A percentile compares a stretch with the other conserved stretches of the same genome.
Evolutionary conservation across 1,140 invertebrate species (phyloP).

Genomic region (Bombus confusus): DNA sequence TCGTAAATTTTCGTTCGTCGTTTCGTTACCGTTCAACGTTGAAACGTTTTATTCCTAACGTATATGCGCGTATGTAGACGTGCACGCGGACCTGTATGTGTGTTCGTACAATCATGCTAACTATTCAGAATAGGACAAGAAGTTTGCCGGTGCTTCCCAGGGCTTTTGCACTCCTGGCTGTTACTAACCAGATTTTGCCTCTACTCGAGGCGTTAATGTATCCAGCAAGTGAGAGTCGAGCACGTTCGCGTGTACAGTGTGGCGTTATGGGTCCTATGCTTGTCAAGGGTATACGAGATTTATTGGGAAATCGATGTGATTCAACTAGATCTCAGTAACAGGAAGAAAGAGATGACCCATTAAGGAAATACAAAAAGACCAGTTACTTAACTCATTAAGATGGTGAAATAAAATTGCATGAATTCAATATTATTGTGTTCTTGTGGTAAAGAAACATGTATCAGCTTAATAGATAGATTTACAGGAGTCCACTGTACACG

Average conservation of each 20-base stretch:
- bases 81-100: no score
- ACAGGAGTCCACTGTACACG: no score
- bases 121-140: constrained; percentile 8
- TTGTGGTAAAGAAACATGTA: no score
- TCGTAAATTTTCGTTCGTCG: not conserved
- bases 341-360: no score
- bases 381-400: no score
- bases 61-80: not conserved
- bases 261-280: not conserved
- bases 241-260: not conserved
- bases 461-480: no score
- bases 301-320: not conserved
- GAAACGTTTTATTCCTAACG: not conserved
- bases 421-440: no score
- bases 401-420: no score
- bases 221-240: not conserved
- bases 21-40: not conserved
- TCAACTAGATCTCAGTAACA: not conserved
- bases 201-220: constrained; percentile 13
- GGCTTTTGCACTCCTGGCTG: constrained; percentile 9
- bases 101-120: not conserved
- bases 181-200: constrained; percentile 30
- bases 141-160: not conserved
- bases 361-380: no score
- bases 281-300: not conserved